A percentile compares a stretch with the other conserved stretches of the same genome.
Conservation (phyloP, 2,113 vertebrate species). For the Urocolius indicus region DNA sequence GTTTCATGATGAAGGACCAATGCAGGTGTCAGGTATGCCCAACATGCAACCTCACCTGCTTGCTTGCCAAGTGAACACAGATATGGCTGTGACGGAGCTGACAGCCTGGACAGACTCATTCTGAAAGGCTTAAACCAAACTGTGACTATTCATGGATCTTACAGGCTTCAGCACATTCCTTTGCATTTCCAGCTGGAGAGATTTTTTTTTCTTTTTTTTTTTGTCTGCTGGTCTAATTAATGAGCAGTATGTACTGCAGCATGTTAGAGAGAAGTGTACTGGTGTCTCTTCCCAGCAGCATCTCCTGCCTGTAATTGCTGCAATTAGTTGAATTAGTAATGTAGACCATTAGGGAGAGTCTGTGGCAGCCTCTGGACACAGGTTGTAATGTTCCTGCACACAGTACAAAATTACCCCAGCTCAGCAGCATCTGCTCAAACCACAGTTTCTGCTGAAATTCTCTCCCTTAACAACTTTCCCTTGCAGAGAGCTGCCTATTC, state of each 20-base stretch:
- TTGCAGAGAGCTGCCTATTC: background rate
- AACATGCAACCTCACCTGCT: background rate
- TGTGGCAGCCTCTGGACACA: conserved; percentile 54
- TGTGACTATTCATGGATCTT: background rate
- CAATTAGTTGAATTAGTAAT: conserved; percentile 78
- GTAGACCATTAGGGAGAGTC: conserved; percentile 63
- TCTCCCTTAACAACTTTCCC: background rate
- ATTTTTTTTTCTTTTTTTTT: background rate
- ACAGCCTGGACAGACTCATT: background rate
- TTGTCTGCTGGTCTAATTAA: conserved; percentile 47
- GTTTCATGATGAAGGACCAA: background rate
- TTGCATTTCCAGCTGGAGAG: conserved; percentile 12
- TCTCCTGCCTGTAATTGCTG: conserved; percentile 74
- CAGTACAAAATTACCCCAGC: conserved; percentile 32
- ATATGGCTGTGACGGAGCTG: background rate
- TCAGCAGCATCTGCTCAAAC: background rate
- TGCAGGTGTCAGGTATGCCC: background rate
- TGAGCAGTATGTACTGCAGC: conserved; percentile 32
- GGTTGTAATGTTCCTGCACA: conserved; percentile 20
- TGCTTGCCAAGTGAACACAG: background rate
- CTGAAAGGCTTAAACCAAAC: background rate
- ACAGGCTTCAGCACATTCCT: background rate
- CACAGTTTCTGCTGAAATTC: background rate
- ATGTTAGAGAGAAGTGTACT: conserved; percentile 54
- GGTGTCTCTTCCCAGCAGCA: conserved; percentile 60